Base-by-base conservation (phyloP, 2,888 invertebrate genomes). In the Thera britannica region DNA sequence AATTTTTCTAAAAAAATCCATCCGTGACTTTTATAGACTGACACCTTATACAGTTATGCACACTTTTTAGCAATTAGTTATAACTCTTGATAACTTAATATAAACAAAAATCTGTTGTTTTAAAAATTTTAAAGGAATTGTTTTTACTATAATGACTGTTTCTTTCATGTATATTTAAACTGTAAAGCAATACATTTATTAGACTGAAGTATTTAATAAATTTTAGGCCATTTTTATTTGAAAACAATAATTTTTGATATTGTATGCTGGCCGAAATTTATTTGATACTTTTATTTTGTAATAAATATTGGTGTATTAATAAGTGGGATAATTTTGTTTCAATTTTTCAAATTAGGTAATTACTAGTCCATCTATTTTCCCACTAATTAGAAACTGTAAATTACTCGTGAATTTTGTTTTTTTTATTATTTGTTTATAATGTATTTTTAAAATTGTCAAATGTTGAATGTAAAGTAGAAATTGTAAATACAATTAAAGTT, bases 401-500 rank as follows among this genome's bases (percentile, higher is more conserved):
- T 86, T 90, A 79, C 83, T 86, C 83, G 79, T 84, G 83, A 89
- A 89, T 89, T 90, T 90, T 92, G 88, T 92, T 90, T 93, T 92
- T 84, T 84, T 88, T 84, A 78, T 76, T 83, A 83, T 86, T 90
- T 89, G 87, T 90, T 92, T 93, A 91, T 87, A 91, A 90, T 92
- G 93, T 93, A 92, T 92, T 93, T 93, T 92, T 90, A 92, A 88
- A 90, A 90, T 93, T 93, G 92, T 90, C 86, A 82, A 89, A 90
- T 91, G 90, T 89, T 91, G 91, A 84, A 90, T 93, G 93, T 92
- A 92, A 93, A 92, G 93, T 93, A 93, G 93, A 90, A 93, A 92
- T 90, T 93, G 93, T 92, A 93, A 90, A 93, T 93, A 93, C 83
- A 92, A 88, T 92, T 93, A 93, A 93, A 93, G 93, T 93, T 93